Conservation (phyloP, 2,888 invertebrate species). For the Herminia tarsipennalis region DNA sequence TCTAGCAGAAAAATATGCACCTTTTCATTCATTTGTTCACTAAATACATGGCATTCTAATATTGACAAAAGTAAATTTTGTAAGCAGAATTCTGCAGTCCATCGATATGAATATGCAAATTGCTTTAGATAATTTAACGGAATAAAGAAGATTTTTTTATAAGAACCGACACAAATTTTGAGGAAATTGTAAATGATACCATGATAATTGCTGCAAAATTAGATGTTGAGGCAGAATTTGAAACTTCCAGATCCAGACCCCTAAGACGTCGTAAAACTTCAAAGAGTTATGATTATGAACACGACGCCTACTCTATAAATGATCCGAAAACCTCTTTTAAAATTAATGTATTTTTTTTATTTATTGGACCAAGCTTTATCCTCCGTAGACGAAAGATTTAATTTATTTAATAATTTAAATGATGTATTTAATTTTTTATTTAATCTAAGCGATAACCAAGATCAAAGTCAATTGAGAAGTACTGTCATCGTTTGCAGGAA, state of each 20-base stretch:
- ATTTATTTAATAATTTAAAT: conserved; percentile 32
- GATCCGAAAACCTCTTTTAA: conserved; percentile 21
- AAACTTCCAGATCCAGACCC: conserved; percentile 15
- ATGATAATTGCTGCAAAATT: conserved; percentile 22
- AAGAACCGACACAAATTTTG: conserved; percentile 28
- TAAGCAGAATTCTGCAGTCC: conserved; percentile 33
- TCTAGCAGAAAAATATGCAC: conserved; percentile 22
- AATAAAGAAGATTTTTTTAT: conserved; percentile 30
- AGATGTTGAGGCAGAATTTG: neutral
- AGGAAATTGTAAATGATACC: conserved; percentile 31
- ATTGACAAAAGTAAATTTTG: too few relatives aligned
- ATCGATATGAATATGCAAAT: conserved; percentile 32
- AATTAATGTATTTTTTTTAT: conserved; percentile 1
- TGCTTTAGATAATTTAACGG: conserved; percentile 34
- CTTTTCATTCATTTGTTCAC: conserved; percentile 27
- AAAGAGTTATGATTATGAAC: conserved; percentile 29
- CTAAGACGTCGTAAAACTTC: conserved; percentile 25
- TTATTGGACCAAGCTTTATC: conserved; percentile 19
- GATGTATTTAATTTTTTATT: conserved; percentile 29
- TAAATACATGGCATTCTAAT: too few relatives aligned
- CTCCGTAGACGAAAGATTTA: conserved; percentile 29
- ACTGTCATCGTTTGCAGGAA: conserved; percentile 23
- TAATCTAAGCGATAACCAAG: conserved; percentile 28
- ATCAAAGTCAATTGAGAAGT: conserved; percentile 25
- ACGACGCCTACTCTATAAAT: conserved; percentile 25